A percentile compares a stretch with the other conserved stretches of the same genome.
phyloP scores from a whole-genome alignment of 2,113 vertebrate species.

The Piliocolobus tephrosceles region DNA sequence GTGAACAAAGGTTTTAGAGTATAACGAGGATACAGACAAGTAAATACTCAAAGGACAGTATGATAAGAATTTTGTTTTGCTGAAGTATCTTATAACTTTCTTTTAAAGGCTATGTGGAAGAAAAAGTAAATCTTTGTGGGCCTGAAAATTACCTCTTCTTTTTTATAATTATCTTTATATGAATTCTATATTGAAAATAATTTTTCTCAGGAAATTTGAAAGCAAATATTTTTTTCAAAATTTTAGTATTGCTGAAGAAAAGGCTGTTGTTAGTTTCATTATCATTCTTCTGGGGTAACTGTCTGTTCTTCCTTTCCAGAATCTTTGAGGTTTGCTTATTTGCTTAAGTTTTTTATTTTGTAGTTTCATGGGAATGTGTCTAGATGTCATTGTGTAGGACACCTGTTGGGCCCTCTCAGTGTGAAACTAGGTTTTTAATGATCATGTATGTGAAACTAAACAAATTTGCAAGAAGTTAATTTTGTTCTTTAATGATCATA shows the following conservation, averaged over 20 bases:
- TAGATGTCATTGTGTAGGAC: neutral
- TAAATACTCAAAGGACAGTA: neutral
- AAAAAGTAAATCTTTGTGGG: neutral
- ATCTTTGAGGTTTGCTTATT: neutral
- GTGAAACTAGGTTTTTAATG: neutral
- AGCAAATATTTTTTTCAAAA: neutral
- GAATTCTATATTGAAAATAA: neutral
- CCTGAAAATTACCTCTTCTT: neutral
- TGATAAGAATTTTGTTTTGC: neutral
- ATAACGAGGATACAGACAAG: neutral
- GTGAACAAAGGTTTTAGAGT: neutral
- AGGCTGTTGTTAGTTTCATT: neutral
- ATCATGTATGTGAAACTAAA: neutral
- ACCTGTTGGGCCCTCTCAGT: neutral
- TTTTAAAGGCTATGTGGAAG: neutral
- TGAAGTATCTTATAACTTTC: neutral
- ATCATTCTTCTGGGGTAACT: neutral
- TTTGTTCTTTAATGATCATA: neutral
- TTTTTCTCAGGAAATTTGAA: constrained; percentile 8
- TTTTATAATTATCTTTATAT: neutral
- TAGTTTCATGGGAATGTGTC: neutral
- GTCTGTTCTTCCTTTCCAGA: neutral
- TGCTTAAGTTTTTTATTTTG: neutral
- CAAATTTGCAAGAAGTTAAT: neutral
- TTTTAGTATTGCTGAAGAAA: neutral